Conservation (phyloP, 2,113 vertebrate species). For the Pionites leucogaster region DNA sequence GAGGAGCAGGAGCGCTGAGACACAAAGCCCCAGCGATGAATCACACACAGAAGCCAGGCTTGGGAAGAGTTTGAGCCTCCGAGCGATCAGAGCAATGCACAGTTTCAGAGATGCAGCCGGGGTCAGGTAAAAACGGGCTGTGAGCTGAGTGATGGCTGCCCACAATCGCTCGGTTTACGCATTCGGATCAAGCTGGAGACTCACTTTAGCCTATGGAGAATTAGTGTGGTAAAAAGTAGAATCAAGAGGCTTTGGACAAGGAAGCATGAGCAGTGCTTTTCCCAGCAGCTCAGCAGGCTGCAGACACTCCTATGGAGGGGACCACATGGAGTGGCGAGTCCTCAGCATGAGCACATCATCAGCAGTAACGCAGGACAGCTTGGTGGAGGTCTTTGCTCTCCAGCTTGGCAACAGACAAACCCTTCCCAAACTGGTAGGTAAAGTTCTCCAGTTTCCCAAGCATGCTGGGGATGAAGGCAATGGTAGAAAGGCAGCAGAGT, state of each 20-base stretch:
- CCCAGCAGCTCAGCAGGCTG: neutral
- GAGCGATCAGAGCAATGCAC: neutral
- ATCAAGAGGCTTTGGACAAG: neutral
- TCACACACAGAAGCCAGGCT: neutral
- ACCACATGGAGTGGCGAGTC: fast-evolving
- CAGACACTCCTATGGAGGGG: neutral
- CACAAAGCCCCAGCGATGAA: fast-evolving
- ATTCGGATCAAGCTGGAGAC: neutral
- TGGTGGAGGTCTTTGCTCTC: neutral
- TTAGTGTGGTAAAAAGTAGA: neutral
- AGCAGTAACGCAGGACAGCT: fast-evolving
- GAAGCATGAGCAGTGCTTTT: neutral
- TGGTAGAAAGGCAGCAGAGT: neutral
- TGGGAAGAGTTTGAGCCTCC: neutral
- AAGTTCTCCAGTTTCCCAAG: neutral
- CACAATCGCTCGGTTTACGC: fast-evolving
- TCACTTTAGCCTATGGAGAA: neutral
- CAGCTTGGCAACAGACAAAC: neutral
- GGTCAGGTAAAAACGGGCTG: neutral
- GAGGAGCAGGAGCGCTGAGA: neutral
- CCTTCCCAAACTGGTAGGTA: neutral
- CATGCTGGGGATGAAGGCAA: neutral
- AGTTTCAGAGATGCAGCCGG: neutral
- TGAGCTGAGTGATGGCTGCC: fast-evolving
- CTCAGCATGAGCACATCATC: fast-evolving